Conservation (phyloP, 2,888 invertebrate genomes). For the Acanthosepion lycidas region DNA sequence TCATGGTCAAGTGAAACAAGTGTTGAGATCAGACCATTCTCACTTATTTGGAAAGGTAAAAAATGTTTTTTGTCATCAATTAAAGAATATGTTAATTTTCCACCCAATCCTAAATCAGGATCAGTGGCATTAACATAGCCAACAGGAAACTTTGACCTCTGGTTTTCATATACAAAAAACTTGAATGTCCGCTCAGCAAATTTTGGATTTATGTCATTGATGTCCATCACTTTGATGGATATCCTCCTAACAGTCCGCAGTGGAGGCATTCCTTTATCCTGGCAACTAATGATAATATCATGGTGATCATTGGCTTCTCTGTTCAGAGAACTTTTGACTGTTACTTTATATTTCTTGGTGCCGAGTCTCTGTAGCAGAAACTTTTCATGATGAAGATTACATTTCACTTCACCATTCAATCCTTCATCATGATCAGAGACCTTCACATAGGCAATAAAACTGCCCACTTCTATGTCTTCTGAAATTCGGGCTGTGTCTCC, state of each 20-base stretch:
- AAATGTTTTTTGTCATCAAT: slow-evolving; percentile 51
- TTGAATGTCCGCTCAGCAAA: slow-evolving; percentile 52
- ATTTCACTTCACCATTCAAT: slow-evolving; percentile 63
- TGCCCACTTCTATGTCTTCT: slow-evolving; percentile 86
- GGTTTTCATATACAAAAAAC: slow-evolving; percentile 53
- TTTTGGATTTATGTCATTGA: slow-evolving; percentile 57
- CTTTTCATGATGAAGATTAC: slow-evolving; percentile 59
- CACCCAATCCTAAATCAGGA: slow-evolving; percentile 55
- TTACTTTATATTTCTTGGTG: slow-evolving; percentile 54
- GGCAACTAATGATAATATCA: slow-evolving; percentile 55
- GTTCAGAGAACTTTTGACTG: slow-evolving; percentile 53
- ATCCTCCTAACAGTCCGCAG: slow-evolving; percentile 52
- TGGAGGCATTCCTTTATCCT: slow-evolving; percentile 55
- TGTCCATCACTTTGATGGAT: slow-evolving; percentile 54
- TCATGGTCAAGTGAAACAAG: slow-evolving; percentile 61
- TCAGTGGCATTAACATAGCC: slow-evolving; percentile 57
- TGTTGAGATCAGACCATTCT: slow-evolving; percentile 57
- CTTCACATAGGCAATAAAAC: slow-evolving; percentile 93
- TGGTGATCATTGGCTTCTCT: slow-evolving; percentile 54
- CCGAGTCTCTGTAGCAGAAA: slow-evolving; percentile 61
- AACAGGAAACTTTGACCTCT: slow-evolving; percentile 52
- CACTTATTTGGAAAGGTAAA: slow-evolving; percentile 55
- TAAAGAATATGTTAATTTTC: slow-evolving; percentile 56
- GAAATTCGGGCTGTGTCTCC: slow-evolving; percentile 55
- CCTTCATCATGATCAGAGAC: slow-evolving; percentile 76